These are phyloP conservation scores for Theristus sp. DNA, from an alignment of 2,888 invertebrate species.

Conservation along the genomic window DNA sequence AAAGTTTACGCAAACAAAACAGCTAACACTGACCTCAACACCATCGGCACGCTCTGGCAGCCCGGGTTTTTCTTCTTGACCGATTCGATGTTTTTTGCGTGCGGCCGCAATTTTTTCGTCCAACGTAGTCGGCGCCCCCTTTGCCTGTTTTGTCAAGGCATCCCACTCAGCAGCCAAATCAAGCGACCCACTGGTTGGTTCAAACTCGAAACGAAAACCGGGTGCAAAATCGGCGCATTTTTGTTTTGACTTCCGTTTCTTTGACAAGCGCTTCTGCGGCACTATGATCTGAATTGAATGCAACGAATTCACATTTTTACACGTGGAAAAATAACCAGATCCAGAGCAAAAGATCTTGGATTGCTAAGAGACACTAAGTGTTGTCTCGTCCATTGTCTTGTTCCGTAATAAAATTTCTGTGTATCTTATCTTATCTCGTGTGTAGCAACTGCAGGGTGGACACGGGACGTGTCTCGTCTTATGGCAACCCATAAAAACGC, in stretches of 20 bases:
- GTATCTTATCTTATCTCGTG: not conserved
- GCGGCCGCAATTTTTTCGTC: slow-evolving; percentile 3
- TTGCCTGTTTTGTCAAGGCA: not conserved
- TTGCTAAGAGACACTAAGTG: too few species aligned
- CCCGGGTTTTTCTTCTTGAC: too few species aligned
- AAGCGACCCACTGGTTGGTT: not conserved
- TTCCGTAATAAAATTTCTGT: too few species aligned
- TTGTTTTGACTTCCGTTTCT: not conserved
- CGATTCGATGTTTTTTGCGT: not conserved
- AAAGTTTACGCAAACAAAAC: not conserved
- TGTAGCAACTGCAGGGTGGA: not conserved
- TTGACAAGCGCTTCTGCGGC: not conserved
- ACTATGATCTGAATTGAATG: not conserved
- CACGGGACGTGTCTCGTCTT: not conserved
- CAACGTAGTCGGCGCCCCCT: not conserved
- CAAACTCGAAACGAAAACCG: not conserved
- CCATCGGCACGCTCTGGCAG: too few species aligned
- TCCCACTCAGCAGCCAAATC: not conserved
- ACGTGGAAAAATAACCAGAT: not conserved
- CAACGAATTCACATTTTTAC: too few species aligned
- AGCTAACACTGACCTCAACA: too few species aligned
- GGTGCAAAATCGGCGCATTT: not conserved
- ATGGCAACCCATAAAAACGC: too few species aligned
- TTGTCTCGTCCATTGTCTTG: too few species aligned
- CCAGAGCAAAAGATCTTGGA: too few species aligned